A percentile compares a stretch with the other conserved stretches of the same genome.
phyloP scores from a whole-genome alignment of 2,797 vertebrate genomes.

The Moxostoma hubbsi region DNA sequence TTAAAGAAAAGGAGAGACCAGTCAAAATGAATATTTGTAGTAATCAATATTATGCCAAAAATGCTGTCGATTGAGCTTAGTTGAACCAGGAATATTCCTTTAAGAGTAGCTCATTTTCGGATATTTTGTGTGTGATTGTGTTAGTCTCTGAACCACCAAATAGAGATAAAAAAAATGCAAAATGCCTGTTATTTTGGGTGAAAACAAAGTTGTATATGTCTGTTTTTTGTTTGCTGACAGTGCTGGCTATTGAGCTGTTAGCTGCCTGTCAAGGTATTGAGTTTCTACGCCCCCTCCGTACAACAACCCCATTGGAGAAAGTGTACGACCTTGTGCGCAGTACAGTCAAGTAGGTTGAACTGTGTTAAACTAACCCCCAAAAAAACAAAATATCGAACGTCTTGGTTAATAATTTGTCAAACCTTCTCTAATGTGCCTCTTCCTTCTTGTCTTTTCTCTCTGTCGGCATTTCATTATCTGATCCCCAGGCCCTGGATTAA shows the following conservation, averaged over 20 bases:
- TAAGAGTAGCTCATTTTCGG: too few relatives aligned
- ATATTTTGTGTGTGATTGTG: too few relatives aligned
- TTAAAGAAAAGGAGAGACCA: too few relatives aligned
- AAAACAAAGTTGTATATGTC: background rate
- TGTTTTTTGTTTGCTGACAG: constrained; percentile 67
- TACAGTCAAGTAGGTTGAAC: constrained; percentile 89
- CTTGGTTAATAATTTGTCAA: constrained; percentile 69
- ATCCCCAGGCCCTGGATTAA: constrained; percentile 92
- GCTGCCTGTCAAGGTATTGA: constrained; percentile 98
- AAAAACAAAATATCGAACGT: constrained; percentile 49
- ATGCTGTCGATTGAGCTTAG: too few relatives aligned
- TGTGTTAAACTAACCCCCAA: constrained; percentile 62
- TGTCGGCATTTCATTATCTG: constrained; percentile 11
- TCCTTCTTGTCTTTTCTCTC: background rate
- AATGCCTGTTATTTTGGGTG: background rate
- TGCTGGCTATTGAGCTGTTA: constrained; percentile 93
- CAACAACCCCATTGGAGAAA: constrained; percentile 96
- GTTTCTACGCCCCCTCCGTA: constrained; percentile 93
- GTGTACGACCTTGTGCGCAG: constrained; percentile 97
- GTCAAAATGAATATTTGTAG: too few relatives aligned
- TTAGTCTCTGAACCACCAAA: background rate
- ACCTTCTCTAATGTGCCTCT: constrained; percentile 2
- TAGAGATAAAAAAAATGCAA: background rate
- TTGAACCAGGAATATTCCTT: too few relatives aligned
- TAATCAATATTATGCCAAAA: too few relatives aligned